phyloP scores from a whole-genome alignment of 2,113 vertebrate genomes.

The Tyrannus savana region DNA sequence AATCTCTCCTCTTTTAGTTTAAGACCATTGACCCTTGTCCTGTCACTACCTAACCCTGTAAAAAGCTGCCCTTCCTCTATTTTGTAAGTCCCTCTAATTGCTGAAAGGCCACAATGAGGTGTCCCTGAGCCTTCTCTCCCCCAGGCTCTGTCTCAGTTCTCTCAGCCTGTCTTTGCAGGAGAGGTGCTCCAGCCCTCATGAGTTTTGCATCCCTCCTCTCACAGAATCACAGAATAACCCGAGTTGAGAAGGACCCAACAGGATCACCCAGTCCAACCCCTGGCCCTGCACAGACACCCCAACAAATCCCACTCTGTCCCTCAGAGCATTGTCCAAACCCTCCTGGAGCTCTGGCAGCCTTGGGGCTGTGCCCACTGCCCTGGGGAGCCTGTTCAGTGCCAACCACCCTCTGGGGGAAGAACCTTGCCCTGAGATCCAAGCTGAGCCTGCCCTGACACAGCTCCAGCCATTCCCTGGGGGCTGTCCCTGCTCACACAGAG shows the following conservation, averaged over 20 bases:
- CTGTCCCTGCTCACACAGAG: background rate
- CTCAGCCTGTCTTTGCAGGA: background rate
- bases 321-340: background rate
- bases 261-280: background rate
- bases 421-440: background rate
- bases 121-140: background rate
- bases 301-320: background rate
- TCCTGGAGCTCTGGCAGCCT: background rate
- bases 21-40: no score
- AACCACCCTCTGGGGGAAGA: background rate
- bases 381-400: background rate
- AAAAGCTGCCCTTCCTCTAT: background rate
- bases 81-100: background rate
- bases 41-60: background rate
- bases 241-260: rapidly evolving
- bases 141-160: background rate
- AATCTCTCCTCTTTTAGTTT: background rate
- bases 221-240: background rate
- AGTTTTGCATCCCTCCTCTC: background rate
- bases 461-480: rapidly evolving
- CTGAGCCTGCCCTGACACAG: background rate
- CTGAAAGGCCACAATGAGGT: background rate
- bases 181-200: background rate
- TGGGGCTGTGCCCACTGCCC: background rate
- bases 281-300: background rate